phyloP scores from a whole-genome alignment of 2,888 invertebrate genomes.

The Andrena haemorrhoa region DNA sequence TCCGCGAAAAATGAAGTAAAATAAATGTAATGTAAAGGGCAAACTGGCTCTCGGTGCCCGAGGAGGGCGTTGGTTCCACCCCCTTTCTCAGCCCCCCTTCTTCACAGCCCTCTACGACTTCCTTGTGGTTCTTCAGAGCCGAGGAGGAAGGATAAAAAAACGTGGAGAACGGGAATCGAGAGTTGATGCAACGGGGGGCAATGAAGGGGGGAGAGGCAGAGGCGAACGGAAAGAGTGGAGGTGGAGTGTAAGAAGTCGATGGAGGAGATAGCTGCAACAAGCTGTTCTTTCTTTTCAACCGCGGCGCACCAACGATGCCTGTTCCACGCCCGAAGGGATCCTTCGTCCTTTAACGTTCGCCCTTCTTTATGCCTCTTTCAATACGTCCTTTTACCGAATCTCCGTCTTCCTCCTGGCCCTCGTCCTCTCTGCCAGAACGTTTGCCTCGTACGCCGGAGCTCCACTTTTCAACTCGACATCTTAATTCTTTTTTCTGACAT shows the following conservation, averaged over 20 bases:
- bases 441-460: conserved; percentile 66
- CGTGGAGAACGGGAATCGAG: conserved; percentile 14
- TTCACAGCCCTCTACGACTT: conserved; percentile 41
- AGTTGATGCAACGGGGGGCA: conserved; percentile 34
- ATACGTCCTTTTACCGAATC: conserved; percentile 72
- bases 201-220: conserved; percentile 11
- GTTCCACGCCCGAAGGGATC: conserved; percentile 49
- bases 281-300: conserved; percentile 73
- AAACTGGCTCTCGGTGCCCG: conserved; percentile 63
- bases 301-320: conserved; percentile 36
- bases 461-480: conserved; percentile 81
- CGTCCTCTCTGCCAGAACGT: conserved; percentile 5
- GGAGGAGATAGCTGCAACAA: conserved; percentile 53
- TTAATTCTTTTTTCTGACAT: conserved; percentile 78
- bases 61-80: conserved; percentile 49
- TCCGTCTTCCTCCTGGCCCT: conserved; percentile 8
- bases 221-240: conserved; percentile 28
- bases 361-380: conserved; percentile 75
- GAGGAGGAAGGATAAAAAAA: conserved; percentile 1
- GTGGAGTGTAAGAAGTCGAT: conserved; percentile 42
- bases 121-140: conserved; percentile 32
- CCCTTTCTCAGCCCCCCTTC: conserved; percentile 1
- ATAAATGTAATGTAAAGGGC: conserved; percentile 75
- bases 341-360: conserved; percentile 51
- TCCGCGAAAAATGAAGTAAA: conserved; percentile 76